Evolutionary conservation across 2,888 invertebrate genomes (phyloP), one percentile per base, ranked within the genome.

Genomic region (Iphiclides podalirius): DNA sequence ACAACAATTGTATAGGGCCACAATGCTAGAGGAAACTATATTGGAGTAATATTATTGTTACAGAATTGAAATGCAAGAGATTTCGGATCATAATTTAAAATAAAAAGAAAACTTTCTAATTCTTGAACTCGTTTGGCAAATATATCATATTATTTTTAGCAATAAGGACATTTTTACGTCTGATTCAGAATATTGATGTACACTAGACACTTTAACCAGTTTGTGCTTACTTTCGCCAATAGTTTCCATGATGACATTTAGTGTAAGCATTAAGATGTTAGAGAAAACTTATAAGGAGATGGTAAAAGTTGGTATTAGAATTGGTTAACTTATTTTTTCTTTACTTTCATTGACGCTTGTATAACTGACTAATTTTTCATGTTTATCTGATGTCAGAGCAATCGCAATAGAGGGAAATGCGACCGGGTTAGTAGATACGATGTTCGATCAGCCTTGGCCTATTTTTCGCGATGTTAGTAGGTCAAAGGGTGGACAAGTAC

Each of bases 391-490:
- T 49, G 39, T 11, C 20, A 12, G 38, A 39, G 26, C 13, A 20
- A 47, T 26, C 34, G 15, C 9, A 23, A n/a, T 6, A 16, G 23
- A 9, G 40, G 34, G 40, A 46, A 40, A 1, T 33, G 38, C 37
- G 42, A n/a, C 46, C 34, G 20, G 23, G 37, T 31, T 71, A 70
- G 69, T 65, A 65, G 66, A 66, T 71, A 61, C 70, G 68, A 65
- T 67, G 64, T 54, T 66, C 65, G 60, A 66, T 60, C 64, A 70
- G 57, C 83, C 83, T 79, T 83, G 82, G 63, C 77, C 79, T 58
- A 75, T 74, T 68, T 79, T 11, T 64, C 57, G 52, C 47, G 41
- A 43, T 44, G 46, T 54, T 64, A 63, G 58, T 69, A 51, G 67
- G 69, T 63, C 64, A 60, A 59, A 58, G 58, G 61, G 59, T 54